phyloP scores from a whole-genome alignment of 2,113 vertebrate genomes.

The Dromiciops gliroides region DNA sequence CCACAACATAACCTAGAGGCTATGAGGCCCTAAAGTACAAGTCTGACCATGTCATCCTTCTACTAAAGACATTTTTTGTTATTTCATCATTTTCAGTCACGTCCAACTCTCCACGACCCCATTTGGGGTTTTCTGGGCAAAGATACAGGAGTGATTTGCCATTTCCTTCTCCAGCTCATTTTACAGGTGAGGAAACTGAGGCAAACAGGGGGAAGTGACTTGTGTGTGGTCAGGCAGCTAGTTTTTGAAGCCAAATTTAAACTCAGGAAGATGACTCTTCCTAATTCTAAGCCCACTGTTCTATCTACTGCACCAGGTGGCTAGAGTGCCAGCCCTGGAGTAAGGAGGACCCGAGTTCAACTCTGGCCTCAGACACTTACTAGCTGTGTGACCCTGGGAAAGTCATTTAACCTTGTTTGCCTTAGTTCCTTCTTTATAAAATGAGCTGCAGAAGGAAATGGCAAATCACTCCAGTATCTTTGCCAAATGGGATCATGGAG shows the following conservation, averaged over 20 bases:
- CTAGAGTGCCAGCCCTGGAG: background rate
- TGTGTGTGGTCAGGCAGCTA: background rate
- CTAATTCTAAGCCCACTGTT: background rate
- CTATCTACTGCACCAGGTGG: background rate
- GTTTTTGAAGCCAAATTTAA: background rate
- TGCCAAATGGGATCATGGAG: background rate
- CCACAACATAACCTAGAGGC: background rate
- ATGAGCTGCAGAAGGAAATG: background rate
- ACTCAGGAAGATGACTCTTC: background rate
- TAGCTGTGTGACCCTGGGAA: constrained; percentile 18
- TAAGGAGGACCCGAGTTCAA: constrained; percentile 19
- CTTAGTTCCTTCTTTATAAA: constrained; percentile 44
- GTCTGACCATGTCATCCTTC: background rate
- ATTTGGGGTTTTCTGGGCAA: background rate
- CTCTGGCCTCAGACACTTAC: constrained; percentile 23
- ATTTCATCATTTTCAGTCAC: too few species aligned
- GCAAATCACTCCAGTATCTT: background rate
- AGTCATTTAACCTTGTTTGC: constrained; percentile 4
- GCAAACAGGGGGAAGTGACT: background rate
- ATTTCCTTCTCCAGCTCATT: background rate
- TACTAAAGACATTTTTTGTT: background rate
- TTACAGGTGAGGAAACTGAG: background rate
- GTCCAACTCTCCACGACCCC: background rate
- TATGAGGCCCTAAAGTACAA: background rate
- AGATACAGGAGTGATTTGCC: background rate